Base-by-base conservation (phyloP, 2,113 vertebrate genomes). In the Leuciscus idus region DNA sequence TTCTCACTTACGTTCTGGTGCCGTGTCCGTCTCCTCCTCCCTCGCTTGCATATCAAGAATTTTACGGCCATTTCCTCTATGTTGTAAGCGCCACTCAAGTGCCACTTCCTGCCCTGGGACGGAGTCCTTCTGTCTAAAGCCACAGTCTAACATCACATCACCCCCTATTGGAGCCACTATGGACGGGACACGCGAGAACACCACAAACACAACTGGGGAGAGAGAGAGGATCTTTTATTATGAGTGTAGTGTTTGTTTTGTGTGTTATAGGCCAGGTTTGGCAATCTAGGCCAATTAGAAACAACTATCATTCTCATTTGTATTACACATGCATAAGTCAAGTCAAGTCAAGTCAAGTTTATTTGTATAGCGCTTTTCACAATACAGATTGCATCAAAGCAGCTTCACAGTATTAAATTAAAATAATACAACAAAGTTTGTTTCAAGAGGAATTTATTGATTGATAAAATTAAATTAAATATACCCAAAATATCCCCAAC, bases 81-180 rank as follows among this genome's bases (percentile, higher is more conserved):
- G 90, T 89, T 97, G 97, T 81, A 93, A 90, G 33, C 95, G 93
- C 97, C 97, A 97, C 52, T 96, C 95, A 46, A 97, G 73, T 0
- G 23, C 85, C 48, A 94, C 70, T 0, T 94, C 85, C 0, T 87
- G 88, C 0, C 85, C 89, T 81, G 91, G 85, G 0, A 88, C 78
- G 12, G 61, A 80, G 3, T 95, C 93, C 59, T 90, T 93, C 88
- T 93, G 92, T 55, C 90, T 95, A 87, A 96, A 96, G 77, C 86
- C 91, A 87, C 97, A 98, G 91, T 94, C 88, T 39, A 98, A 91
- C 26, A 92, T 88, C 64, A 88, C 89, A 0, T 94, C 90, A 1
- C 90, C 75, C 23, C 94, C 94, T 76, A 97, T 88, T 7, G 62
- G 88, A 0, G 84, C 86, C 6, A 6, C 87, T 30, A 95, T 46